phyloP scores from a whole-genome alignment of 2,888 invertebrate species.

The Phlogophora meticulosa region DNA sequence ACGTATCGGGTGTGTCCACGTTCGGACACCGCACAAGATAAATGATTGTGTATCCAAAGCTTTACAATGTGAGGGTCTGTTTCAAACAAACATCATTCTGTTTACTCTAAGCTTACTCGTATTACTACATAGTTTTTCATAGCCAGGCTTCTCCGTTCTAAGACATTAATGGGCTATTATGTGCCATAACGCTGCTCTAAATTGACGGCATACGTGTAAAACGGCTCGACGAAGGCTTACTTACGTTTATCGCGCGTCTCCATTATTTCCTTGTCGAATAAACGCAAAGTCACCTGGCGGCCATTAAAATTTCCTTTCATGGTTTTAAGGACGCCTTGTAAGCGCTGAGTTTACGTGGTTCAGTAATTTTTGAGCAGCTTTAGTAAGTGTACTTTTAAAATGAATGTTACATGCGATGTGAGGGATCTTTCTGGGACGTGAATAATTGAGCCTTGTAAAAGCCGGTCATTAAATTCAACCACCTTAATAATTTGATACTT shows the following conservation, averaged over 20 bases:
- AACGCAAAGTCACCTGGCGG: slow-evolving; percentile 68
- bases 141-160: slow-evolving; percentile 32
- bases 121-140: slow-evolving; percentile 56
- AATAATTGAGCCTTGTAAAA: slow-evolving; percentile 11
- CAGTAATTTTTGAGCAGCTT: slow-evolving; percentile 34
- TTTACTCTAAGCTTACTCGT: slow-evolving; percentile 22
- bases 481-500: background rate
- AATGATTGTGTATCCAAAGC: slow-evolving; percentile 29
- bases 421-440: slow-evolving; percentile 8
- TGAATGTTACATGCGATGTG: slow-evolving; percentile 18
- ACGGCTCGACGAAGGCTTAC: slow-evolving; percentile 59
- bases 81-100: slow-evolving; percentile 16
- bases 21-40: slow-evolving; percentile 10
- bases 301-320: slow-evolving; percentile 74
- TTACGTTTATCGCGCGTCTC: slow-evolving; percentile 54
- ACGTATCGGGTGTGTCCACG: slow-evolving; percentile 7
- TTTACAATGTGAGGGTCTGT: slow-evolving; percentile 12
- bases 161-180: slow-evolving; percentile 65
- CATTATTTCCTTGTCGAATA: slow-evolving; percentile 63
- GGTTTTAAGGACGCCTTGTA: slow-evolving; percentile 55
- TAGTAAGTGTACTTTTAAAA: slow-evolving; percentile 31
- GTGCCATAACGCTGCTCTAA: slow-evolving; percentile 53
- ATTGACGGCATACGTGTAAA: slow-evolving; percentile 62
- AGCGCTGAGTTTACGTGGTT: slow-evolving; percentile 36
- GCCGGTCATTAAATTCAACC: slow-evolving; percentile 7